Conservation (phyloP, 2,113 vertebrate species). For the Chrysochloris asiatica region DNA sequence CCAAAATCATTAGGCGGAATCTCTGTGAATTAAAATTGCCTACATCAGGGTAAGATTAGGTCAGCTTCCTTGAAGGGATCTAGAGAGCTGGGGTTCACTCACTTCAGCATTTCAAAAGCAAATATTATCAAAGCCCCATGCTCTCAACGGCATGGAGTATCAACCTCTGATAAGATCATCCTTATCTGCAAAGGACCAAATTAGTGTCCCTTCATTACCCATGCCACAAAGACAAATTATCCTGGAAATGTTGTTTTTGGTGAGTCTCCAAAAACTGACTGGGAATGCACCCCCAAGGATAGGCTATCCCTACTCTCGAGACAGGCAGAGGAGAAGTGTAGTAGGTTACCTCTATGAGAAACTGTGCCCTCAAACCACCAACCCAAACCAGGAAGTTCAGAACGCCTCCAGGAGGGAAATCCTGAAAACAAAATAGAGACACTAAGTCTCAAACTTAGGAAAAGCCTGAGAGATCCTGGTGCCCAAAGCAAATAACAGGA, state of each 20-base stretch:
- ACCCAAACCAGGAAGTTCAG: background rate
- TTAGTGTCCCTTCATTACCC: constrained; percentile 59
- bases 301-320: background rate
- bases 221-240: constrained; percentile 59
- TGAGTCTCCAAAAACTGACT: background rate
- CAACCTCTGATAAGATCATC: constrained; percentile 79
- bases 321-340: background rate
- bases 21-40: constrained; percentile 67
- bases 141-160: constrained; percentile 65
- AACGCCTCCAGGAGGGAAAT: background rate
- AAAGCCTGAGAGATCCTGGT: constrained; percentile 40
- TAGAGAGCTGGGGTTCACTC: constrained; percentile 52
- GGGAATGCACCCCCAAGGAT: background rate
- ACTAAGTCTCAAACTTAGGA: background rate
- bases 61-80: constrained; percentile 70
- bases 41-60: constrained; percentile 67
- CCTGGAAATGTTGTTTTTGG: background rate
- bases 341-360: background rate
- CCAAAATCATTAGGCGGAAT: constrained; percentile 63
- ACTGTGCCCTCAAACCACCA: background rate
- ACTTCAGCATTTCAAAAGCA: constrained; percentile 73
- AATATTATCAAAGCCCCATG: constrained; percentile 72
- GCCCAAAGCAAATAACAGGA: constrained; percentile 56
- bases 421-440: constrained; percentile 51
- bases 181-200: constrained; percentile 79